Conservation (phyloP, 1,140 invertebrate genomes). For the Trichonephila clavata region DNA sequence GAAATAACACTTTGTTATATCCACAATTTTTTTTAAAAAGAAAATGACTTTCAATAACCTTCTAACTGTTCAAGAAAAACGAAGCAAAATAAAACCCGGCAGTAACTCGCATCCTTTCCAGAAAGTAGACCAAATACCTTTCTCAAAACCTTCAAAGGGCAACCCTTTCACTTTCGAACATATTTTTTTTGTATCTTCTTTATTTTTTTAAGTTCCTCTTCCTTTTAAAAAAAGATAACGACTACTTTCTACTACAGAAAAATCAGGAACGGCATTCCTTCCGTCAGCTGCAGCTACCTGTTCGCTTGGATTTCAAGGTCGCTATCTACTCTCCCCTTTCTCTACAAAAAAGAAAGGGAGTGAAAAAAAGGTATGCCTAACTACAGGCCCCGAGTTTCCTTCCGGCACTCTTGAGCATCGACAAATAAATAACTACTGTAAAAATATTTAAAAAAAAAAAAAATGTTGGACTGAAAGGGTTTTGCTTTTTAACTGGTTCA, state of each 20-base stretch:
- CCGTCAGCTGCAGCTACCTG: constrained; percentile 49
- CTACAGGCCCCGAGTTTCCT: constrained; percentile 39
- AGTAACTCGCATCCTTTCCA: constrained; percentile 23
- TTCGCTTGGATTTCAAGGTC: constrained; percentile 44
- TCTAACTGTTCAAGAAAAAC: constrained; percentile 21
- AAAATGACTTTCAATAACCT: constrained; percentile 10
- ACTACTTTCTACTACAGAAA: not conserved
- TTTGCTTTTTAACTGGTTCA: not conserved
- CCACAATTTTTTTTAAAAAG: not conserved
- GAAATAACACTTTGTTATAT: not conserved
- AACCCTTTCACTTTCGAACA: constrained; percentile 35
- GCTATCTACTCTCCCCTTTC: not conserved
- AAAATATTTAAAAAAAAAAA: constrained; percentile 17
- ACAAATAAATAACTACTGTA: constrained; percentile 1
- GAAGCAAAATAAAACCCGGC: constrained; percentile 44
- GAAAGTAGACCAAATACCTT: constrained; percentile 60
- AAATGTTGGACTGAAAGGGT: not conserved
- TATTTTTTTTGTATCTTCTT: not conserved
- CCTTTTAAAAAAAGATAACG: constrained; percentile 5
- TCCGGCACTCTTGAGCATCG: constrained; percentile 29
- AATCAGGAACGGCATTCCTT: not conserved
- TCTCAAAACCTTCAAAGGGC: constrained; percentile 41
- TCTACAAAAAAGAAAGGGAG: not conserved
- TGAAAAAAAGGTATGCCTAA: not conserved
- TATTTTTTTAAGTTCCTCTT: constrained; percentile 27